Evolutionary conservation across 2,797 vertebrate genomes (phyloP), one percentile per base, ranked within the genome.

Genomic region (Carduelis carduelis): DNA sequence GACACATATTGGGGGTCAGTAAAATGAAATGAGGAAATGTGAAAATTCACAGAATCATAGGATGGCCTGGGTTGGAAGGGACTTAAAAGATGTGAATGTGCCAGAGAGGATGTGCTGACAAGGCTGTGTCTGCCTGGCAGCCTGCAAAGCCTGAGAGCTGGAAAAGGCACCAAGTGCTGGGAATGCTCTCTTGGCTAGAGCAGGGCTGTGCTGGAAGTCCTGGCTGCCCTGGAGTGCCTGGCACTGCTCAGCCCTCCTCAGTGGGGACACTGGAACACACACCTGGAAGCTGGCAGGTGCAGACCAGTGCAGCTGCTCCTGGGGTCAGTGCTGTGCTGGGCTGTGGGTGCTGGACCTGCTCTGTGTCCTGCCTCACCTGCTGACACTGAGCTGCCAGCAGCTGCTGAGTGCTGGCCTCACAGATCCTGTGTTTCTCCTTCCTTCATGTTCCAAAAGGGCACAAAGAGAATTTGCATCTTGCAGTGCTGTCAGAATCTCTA

Each of bases 391-490:
- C 8, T 9, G 10, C 41, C 56, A 70, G 68, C 18, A 79, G 35
- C 32, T 26, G 12, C 3, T 6, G 8, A 28, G 52, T 50, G 57
- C 72, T 44, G 37, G 16, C 66, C 88, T 69, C 44, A 11, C 20
- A 60, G 37, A 19, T 28, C 53, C 3, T 21, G 26, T 12, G 12
- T 5, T 87, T 41, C 28, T 66, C 21, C 26, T 83, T 41, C 19
- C 44, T 28, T 0, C 8, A 0, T 9, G 14, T 30, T 35, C n/a
- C 2, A 43, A 43, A 43, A 63, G 39, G 57, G 61, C 20, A 35
- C 27, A 26, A 50, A 55, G 32, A 12, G 13, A 27, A 44, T 80
- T 35, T 66, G 34, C 22, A 8, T 55, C 30, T 60, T n/a, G 8
- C 6, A 50, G 35, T 23, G 56, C 37, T 79, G 23, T 39, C 27